These are phyloP conservation scores for Heliocidaris tuberculata DNA, from an alignment of 35 echinoderm and acorn worm species.

Conservation along the genomic window DNA sequence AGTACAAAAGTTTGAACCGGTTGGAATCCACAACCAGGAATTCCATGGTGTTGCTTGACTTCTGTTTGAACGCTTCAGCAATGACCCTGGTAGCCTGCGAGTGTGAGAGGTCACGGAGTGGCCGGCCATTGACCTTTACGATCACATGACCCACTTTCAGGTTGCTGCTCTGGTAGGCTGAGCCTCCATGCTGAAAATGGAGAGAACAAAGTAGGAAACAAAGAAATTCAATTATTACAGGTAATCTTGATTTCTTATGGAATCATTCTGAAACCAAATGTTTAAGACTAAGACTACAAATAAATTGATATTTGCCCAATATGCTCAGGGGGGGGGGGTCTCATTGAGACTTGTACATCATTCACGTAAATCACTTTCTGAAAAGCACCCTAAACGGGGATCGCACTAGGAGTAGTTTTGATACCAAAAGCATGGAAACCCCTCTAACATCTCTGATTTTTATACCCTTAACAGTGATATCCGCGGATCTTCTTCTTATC, in stretches of 20 bases:
- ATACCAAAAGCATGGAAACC: too few species aligned
- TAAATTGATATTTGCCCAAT: too few species aligned
- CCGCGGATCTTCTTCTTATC: too few species aligned
- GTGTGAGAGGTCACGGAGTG: constrained; percentile 70
- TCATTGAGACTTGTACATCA: too few species aligned
- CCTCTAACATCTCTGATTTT: too few species aligned
- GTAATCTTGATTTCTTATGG: background rate
- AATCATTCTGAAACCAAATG: too few species aligned
- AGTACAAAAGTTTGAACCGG: constrained; percentile 51
- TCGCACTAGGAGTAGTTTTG: too few species aligned
- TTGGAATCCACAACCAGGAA: constrained; percentile 76
- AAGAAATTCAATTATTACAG: background rate
- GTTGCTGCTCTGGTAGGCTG: constrained; percentile 81
- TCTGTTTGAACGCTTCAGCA: constrained; percentile 85
- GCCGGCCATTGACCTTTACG: constrained; percentile 73
- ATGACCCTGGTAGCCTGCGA: constrained; percentile 84
- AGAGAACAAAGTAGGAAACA: constrained; percentile 8
- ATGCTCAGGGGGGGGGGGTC: too few species aligned
- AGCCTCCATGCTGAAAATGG: constrained; percentile 75
- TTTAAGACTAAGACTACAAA: too few species aligned
- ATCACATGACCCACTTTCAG: constrained; percentile 90
- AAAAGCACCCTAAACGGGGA: too few species aligned
- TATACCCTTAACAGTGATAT: too few species aligned
- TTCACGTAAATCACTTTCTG: too few species aligned
- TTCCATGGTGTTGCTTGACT: constrained; percentile 55